phyloP scores from a whole-genome alignment of 2,113 vertebrate species.

The Mungos mungo region DNA sequence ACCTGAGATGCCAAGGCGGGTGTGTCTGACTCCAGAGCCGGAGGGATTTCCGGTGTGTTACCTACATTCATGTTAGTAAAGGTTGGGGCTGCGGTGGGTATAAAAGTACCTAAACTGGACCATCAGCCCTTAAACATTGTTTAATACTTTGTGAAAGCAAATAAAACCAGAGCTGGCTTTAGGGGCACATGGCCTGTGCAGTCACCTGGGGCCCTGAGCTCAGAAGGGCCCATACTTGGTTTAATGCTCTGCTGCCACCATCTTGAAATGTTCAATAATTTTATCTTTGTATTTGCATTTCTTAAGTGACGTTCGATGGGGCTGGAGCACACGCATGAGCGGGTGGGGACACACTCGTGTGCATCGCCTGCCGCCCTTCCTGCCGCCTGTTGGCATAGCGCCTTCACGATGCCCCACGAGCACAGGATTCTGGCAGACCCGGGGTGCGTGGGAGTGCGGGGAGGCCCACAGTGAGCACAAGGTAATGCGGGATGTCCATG shows the following conservation, averaged over 20 bases:
- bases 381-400: fast-evolving
- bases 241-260: not conserved
- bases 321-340: fast-evolving
- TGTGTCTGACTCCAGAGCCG: not conserved
- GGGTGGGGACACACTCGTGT: fast-evolving
- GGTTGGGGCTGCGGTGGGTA: too few relatives aligned
- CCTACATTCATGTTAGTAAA: not conserved
- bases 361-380: fast-evolving
- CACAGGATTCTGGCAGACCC: too few relatives aligned
- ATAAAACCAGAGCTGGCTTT: not conserved
- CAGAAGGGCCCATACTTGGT: not conserved
- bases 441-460: not conserved
- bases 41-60: not conserved
- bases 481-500: not conserved
- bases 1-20: not conserved
- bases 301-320: not conserved
- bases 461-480: not conserved
- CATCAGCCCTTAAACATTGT: not conserved
- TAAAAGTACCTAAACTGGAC: not conserved
- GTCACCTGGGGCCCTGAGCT: not conserved
- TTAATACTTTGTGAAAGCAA: not conserved
- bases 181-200: fast-evolving
- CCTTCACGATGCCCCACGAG: fast-evolving
- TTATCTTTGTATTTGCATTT: not conserved
- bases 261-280: not conserved